Conservation (phyloP, 2,797 vertebrate species). For the Mormyrops attenuatus region DNA sequence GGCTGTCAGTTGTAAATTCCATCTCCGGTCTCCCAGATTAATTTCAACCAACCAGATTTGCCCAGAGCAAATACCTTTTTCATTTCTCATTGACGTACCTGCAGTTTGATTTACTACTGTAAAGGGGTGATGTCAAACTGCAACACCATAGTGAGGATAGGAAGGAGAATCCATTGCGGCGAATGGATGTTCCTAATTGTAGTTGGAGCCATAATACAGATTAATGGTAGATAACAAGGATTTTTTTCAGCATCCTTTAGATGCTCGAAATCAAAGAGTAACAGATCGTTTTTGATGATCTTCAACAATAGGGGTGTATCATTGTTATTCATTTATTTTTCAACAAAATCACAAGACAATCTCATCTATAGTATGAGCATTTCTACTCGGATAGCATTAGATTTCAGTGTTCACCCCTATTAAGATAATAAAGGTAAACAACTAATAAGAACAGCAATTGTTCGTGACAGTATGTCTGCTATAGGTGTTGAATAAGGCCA, state of each 20-base stretch:
- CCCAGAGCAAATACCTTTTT: background rate
- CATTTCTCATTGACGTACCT: background rate
- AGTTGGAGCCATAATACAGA: background rate
- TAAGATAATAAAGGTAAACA: background rate
- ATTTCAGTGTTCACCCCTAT: background rate
- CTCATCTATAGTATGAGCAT: background rate
- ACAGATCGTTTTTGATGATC: background rate
- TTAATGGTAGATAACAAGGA: background rate
- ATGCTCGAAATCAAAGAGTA: background rate
- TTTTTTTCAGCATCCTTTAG: background rate
- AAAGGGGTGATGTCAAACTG: background rate
- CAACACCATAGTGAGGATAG: background rate
- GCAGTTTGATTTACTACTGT: background rate
- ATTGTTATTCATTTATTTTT: background rate
- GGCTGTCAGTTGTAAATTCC: background rate
- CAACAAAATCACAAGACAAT: background rate
- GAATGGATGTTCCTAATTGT: background rate
- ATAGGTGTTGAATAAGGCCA: background rate
- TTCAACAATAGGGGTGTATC: background rate
- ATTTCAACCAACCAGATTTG: background rate
- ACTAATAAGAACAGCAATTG: background rate
- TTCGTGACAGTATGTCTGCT: background rate
- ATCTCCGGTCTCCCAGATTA: background rate
- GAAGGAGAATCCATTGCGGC: background rate
- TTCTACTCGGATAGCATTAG: background rate